A percentile compares a stretch with the other conserved stretches of the same genome.
phyloP scores from a whole-genome alignment of 2,888 invertebrate species.

The Bursaphelenchus okinawaensis region DNA sequence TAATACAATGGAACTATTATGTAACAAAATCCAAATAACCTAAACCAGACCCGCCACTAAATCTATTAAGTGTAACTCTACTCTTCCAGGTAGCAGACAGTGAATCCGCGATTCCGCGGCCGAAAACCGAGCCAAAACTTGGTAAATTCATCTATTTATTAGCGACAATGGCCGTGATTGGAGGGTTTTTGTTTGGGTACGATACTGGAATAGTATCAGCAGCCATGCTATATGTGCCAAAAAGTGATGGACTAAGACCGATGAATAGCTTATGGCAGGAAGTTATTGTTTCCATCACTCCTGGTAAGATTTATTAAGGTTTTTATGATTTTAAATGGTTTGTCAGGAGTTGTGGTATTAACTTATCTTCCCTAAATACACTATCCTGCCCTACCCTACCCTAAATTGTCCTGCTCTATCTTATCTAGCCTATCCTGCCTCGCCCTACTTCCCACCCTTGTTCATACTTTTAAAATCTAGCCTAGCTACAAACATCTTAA shows the following conservation, averaged over 20 bases:
- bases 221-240: slow-evolving; percentile 47
- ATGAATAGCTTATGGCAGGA: slow-evolving; percentile 44
- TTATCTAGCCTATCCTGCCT: too few species aligned
- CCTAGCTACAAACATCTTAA: too few species aligned
- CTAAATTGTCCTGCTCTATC: too few species aligned
- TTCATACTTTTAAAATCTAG: too few species aligned
- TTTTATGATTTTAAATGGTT: not conserved
- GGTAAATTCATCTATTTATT: slow-evolving; percentile 34
- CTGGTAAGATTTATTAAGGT: slow-evolving; percentile 21
- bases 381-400: too few species aligned
- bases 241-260: slow-evolving; percentile 38
- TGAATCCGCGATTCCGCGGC: not conserved
- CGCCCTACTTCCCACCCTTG: too few species aligned
- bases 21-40: too few species aligned
- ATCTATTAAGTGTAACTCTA: too few species aligned
- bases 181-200: slow-evolving; percentile 62
- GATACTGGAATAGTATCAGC: slow-evolving; percentile 59
- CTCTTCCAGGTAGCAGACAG: not conserved
- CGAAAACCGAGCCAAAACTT: slow-evolving; percentile 21
- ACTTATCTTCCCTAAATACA: too few species aligned
- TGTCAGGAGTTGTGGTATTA: not conserved
- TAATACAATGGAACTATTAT: too few species aligned
- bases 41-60: too few species aligned
- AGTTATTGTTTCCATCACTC: slow-evolving; percentile 46
- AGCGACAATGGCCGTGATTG: slow-evolving; percentile 36